Evolutionary conservation across 2,888 invertebrate genomes (phyloP), one percentile per base, ranked within the genome.

Genomic region (Eueremaeus valkanovi): DNA sequence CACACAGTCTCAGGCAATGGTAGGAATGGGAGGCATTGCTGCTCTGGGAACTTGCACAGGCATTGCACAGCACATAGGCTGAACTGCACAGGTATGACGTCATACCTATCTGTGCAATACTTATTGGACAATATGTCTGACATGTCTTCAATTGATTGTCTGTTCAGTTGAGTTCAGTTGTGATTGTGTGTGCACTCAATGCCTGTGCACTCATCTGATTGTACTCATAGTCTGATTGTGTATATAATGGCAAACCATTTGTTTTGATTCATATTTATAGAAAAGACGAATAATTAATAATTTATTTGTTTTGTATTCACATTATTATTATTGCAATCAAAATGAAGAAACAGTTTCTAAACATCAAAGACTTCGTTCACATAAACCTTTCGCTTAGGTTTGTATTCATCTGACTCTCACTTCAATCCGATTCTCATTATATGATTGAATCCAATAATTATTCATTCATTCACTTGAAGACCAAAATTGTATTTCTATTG

Each of bases 291-390:
- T n/a, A n/a, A n/a, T n/a, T n/a, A n/a, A n/a, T n/a, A n/a, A n/a
- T n/a, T n/a, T n/a, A n/a, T n/a, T n/a, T n/a, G n/a, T n/a, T n/a
- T n/a, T n/a, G n/a, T n/a, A n/a, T n/a, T n/a, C n/a, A n/a, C n/a
- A n/a, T n/a, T n/a, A n/a, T n/a, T n/a, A n/a, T n/a, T n/a, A n/a
- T n/a, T n/a, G n/a, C 55, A 18, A 61, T 9, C 18, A 24, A 72
- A 74, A 77, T 77, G 76, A 73, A 73, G 55, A 77, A 77, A 49
- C 72, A 72, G 51, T 76, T 77, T 33, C 18, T 73, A 21, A 76
- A 77, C 13, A 31, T 77, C 24, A 77, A 76, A 72, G 68, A 77
- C 49, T 77, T 77, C 73, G 77, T 77, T 72, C 75, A 75, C 55
- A 55, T 33, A 29, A 74, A 74, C 73, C 68, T 68, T 27, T 68